These are phyloP conservation scores for Xylocopa sonorina DNA, from an alignment of 1,140 invertebrate species.

Conservation along the genomic window DNA sequence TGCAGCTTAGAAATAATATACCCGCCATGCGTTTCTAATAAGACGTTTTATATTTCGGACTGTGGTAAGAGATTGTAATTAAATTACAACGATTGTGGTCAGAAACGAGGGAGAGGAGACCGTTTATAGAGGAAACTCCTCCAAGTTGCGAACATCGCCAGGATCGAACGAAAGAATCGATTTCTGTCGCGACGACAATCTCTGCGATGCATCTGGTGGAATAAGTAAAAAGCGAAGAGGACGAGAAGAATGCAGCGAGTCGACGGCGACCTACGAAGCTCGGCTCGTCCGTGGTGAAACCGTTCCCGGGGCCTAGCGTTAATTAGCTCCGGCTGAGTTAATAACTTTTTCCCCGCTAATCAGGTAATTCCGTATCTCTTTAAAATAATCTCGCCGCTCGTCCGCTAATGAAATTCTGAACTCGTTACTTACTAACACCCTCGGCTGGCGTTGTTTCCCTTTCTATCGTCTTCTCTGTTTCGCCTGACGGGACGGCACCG, in stretches of 20 bases:
- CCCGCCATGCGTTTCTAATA: too few species aligned
- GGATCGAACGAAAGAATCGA: slow-evolving; percentile 42
- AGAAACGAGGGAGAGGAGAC: too few species aligned
- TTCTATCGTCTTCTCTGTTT: slow-evolving; percentile 46
- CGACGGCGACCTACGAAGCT: slow-evolving; percentile 33
- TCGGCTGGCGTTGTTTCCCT: slow-evolving; percentile 70
- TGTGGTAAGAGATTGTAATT: too few species aligned
- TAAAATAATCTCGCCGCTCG: slow-evolving; percentile 82
- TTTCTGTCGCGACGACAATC: slow-evolving; percentile 40
- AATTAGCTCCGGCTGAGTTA: slow-evolving; percentile 82
- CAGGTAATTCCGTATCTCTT: slow-evolving; percentile 83
- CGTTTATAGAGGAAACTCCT: too few species aligned
- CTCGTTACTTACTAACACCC: slow-evolving; percentile 82
- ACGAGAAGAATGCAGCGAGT: too few species aligned
- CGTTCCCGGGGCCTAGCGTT: slow-evolving; percentile 73
- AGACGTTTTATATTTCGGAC: too few species aligned
- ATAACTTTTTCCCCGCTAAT: slow-evolving; percentile 83
- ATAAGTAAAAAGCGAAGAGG: too few species aligned
- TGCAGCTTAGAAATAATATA: background rate
- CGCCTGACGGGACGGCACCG: too few species aligned
- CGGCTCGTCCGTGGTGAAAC: slow-evolving; percentile 29
- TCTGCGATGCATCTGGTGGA: too few species aligned
- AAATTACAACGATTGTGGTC: too few species aligned
- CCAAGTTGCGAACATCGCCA: too few species aligned
- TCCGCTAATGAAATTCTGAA: slow-evolving; percentile 82